Evolutionary conservation across 2,797 vertebrate genomes (phyloP), one percentile per base, ranked within the genome.

Genomic region (Poecile montanus): DNA sequence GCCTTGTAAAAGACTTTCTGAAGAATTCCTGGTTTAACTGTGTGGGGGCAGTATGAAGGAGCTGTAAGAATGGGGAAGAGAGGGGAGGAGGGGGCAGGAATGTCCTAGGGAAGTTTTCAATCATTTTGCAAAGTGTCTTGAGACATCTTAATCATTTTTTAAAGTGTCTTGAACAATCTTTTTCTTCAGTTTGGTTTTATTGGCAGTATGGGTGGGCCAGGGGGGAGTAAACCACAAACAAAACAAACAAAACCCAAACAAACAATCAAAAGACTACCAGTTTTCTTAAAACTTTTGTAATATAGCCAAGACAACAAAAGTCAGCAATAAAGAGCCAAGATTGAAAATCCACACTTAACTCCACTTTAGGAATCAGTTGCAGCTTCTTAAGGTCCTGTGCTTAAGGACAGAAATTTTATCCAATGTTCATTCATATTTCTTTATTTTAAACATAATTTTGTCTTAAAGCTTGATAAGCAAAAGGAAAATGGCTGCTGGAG

Each of bases 1-100:
- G 91, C 81, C 75, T 89, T 68, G 42, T 93, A 90, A 94, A 96
- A 86, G 66, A 66, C 36, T 95, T 97, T 93, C 92, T 93, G 68
- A 77, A 73, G 93, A 94, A 96, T 95, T 94, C 84, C 62, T 90
- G 38, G 71, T 85, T 81, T 89, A 94, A 62, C 32, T 50, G 45
- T 40, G 51, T 34, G 65, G 72, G 75, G 51, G 36, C 74, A 91
- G 44, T 29, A 45, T 74, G 66, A 94, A 44, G 34, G 42, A 94
- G 44, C 8, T 81, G 13, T 61, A 67, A 60, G 57, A 62, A 51
- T 20, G 42, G n/a, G 6, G 36, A 93, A 91, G 34, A 75, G 10
- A 70, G 11, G 27, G 25, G 27, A 75, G 48, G 16, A 38, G 6
- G 1, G 22, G 13, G 14, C 20, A 85, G n/a, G 36, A 86, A 62